Conservation (phyloP, 2,888 invertebrate species). For the Cepaea hortensis region DNA sequence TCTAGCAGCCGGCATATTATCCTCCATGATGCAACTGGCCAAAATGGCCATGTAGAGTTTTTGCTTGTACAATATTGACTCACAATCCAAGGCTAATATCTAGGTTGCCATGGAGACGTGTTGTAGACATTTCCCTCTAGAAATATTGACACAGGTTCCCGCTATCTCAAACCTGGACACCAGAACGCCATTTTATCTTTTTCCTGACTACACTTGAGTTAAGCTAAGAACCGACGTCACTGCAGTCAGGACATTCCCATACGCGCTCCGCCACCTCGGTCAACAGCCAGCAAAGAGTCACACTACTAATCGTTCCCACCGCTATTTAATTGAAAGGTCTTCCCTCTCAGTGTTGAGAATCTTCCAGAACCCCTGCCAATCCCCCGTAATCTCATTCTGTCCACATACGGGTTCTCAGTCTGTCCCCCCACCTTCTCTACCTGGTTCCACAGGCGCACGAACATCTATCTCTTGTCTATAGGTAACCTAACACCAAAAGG, state of each 20-base stretch:
- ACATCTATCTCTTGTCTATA: too few species aligned
- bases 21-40: neutral
- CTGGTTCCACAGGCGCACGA: too few species aligned
- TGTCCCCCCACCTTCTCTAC: too few species aligned
- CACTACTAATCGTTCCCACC: too few species aligned
- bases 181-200: neutral
- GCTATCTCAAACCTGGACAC: neutral
- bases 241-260: neutral
- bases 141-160: neutral
- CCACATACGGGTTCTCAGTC: too few species aligned
- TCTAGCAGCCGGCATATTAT: neutral
- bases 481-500: too few species aligned
- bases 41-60: neutral
- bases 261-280: too few species aligned
- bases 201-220: neutral
- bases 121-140: neutral
- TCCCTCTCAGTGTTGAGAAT: too few species aligned
- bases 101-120: neutral
- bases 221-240: neutral
- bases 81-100: neutral
- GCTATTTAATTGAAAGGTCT: too few species aligned
- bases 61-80: slow-evolving; percentile 5
- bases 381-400: too few species aligned
- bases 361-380: too few species aligned
- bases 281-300: too few species aligned